phyloP scores from a whole-genome alignment of 2,797 vertebrate species.

The Carapus acus region DNA sequence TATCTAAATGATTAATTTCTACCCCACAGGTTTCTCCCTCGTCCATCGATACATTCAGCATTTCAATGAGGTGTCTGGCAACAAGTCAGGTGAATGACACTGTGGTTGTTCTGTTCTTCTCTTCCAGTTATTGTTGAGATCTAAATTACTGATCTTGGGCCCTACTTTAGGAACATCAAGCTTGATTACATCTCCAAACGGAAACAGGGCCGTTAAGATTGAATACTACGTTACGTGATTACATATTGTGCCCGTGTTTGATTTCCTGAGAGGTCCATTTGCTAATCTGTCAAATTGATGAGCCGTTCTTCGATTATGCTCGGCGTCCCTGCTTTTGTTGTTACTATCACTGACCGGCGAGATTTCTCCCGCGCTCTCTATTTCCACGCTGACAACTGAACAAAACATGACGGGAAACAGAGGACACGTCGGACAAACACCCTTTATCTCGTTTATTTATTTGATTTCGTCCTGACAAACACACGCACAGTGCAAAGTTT shows the following conservation, averaged over 20 bases:
- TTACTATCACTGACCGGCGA: conserved; percentile 27
- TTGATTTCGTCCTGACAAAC: neutral
- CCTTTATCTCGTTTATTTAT: too few species aligned
- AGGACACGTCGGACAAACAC: neutral
- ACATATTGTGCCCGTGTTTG: conserved; percentile 11
- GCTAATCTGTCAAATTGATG: conserved; percentile 15
- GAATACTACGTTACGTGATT: conserved; percentile 34
- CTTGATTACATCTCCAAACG: conserved; percentile 14
- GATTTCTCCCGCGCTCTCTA: conserved; percentile 33
- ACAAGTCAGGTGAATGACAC: conserved; percentile 60
- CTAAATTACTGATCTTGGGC: neutral
- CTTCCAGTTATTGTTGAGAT: neutral
- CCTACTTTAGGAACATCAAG: conserved; percentile 1
- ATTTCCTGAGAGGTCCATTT: conserved; percentile 27
- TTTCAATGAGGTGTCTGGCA: conserved; percentile 68
- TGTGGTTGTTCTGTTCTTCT: conserved; percentile 6
- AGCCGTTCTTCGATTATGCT: conserved; percentile 3
- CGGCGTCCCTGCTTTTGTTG: conserved; percentile 19
- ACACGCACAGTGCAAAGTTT: conserved; percentile 9
- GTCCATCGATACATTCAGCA: conserved; percentile 67
- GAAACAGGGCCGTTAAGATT: conserved; percentile 31
- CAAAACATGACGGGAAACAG: conserved; percentile 11
- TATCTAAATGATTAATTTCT: too few species aligned
- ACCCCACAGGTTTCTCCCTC: conserved; percentile 56
- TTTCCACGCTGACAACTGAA: conserved; percentile 28